Evolutionary conservation across 2,113 vertebrate genomes (phyloP), one percentile per base, ranked within the genome.

Genomic region (Donacobius atricapilla): DNA sequence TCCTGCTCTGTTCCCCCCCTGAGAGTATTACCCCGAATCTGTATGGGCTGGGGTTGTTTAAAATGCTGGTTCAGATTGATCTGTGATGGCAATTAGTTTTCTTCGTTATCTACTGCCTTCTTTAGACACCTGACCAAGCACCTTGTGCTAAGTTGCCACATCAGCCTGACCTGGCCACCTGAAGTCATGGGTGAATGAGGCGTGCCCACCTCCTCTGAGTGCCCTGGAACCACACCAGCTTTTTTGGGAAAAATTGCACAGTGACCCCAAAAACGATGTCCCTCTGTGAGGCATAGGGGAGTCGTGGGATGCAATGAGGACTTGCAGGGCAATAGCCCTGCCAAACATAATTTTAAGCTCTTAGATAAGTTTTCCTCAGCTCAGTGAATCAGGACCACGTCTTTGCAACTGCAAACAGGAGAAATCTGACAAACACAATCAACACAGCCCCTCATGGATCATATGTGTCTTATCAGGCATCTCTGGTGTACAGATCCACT

Each of bases 311-410:
- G 3, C 35, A 54, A 0, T 23, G 83, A 54, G 37, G 33, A 28
- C 22, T 53, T 47, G 61, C 7, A 13, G 28, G 47, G 44, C 47
- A 53, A 5, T 31, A 65, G 40, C 19, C 11, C 24, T 65, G 27
- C 39, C 48, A 85, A 47, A 39, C 2, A 4, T 37, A 1, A n/a
- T 66, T 79, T 75, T 33, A 78, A 75, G 27, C 13, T 80, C 51
- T 61, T 50, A 37, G 16, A 68, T 63, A 63, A 6, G 2, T 71
- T 76, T 89, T 10, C 47, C 23, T 79, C 11, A 47, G 73, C 24
- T 30, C 24, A 8, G 28, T 27, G 75, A 63, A 11, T 21, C 4
- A 4, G 44, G 50, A 80, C 37, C 0, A 0, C 9, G 40, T 51
- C 63, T 69, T 33, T 73, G 37, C 48, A 70, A 11, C 28, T 1